A percentile compares a stretch with the other conserved stretches of the same genome.
phyloP scores from a whole-genome alignment of 1,140 invertebrate species.

The Ceratina calcarata region DNA sequence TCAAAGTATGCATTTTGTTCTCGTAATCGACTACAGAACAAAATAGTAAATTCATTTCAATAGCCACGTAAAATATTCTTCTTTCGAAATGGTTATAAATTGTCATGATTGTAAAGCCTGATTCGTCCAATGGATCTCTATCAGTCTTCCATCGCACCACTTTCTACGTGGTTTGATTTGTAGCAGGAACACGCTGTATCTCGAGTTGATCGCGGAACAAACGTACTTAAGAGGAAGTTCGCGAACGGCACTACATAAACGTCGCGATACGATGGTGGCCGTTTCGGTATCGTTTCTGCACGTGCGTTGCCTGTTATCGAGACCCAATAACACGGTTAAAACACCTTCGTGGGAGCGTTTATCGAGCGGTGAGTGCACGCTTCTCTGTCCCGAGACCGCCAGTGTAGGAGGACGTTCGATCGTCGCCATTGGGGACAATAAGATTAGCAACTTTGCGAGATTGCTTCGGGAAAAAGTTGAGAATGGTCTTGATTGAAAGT shows the following conservation, averaged over 20 bases:
- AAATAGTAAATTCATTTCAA: too few species aligned
- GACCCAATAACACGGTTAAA: slow-evolving; percentile 19
- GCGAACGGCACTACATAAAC: slow-evolving; percentile 11
- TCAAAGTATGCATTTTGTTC: background rate
- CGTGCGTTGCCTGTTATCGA: slow-evolving; percentile 30
- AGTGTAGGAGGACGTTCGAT: background rate
- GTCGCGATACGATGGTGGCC: background rate
- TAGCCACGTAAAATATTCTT: too few species aligned
- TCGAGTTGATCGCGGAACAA: background rate
- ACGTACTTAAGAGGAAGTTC: slow-evolving; percentile 9
- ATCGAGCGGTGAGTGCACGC: slow-evolving; percentile 17
- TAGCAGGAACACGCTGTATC: slow-evolving; percentile 9
- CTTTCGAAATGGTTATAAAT: too few species aligned
- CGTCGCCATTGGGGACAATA: slow-evolving; percentile 27
- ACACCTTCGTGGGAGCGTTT: slow-evolving; percentile 31
- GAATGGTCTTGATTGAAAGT: slow-evolving; percentile 31
- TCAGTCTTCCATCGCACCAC: slow-evolving; percentile 4
- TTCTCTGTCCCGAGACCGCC: background rate
- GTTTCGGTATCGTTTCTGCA: slow-evolving; percentile 34
- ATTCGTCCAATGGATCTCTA: background rate
- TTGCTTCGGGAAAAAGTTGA: slow-evolving; percentile 19
- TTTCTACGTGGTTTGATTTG: slow-evolving; percentile 18
- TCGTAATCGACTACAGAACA: background rate
- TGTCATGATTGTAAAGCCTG: too few species aligned
- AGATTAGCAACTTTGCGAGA: slow-evolving; percentile 26